These are phyloP conservation scores for Echinometra lucunter DNA, from an alignment of 53 echinoderm and acorn worm genomes.

Conservation along the genomic window DNA sequence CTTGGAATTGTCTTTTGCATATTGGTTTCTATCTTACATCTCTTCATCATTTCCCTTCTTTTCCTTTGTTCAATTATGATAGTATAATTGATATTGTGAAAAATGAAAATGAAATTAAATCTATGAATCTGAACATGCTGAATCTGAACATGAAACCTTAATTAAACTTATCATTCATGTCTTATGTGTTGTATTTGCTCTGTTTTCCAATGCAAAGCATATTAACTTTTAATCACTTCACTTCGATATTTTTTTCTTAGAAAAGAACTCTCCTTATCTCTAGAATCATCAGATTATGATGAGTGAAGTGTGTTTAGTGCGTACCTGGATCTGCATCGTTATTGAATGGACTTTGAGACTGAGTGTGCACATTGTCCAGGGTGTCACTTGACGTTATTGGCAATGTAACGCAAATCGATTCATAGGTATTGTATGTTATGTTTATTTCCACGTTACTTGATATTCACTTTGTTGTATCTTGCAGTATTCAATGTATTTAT, in stretches of 20 bases:
- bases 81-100: neutral
- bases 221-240: neutral
- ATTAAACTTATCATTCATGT: no score
- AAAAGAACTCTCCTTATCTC: neutral
- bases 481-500: no score
- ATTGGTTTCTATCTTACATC: no score
- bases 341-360: neutral
- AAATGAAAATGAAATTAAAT: no score
- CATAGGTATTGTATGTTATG: no score
- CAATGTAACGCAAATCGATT: no score
- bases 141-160: no score
- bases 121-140: no score
- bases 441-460: no score
- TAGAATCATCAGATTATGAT: neutral
- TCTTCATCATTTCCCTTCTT: neutral
- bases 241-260: neutral
- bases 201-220: neutral
- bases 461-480: no score
- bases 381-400: neutral
- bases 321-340: neutral
- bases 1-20: no score
- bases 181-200: neutral
- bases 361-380: neutral
- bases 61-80: neutral
- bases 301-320: neutral